Conservation (phyloP, 2,797 vertebrate genomes). For the Channallabes apus region DNA sequence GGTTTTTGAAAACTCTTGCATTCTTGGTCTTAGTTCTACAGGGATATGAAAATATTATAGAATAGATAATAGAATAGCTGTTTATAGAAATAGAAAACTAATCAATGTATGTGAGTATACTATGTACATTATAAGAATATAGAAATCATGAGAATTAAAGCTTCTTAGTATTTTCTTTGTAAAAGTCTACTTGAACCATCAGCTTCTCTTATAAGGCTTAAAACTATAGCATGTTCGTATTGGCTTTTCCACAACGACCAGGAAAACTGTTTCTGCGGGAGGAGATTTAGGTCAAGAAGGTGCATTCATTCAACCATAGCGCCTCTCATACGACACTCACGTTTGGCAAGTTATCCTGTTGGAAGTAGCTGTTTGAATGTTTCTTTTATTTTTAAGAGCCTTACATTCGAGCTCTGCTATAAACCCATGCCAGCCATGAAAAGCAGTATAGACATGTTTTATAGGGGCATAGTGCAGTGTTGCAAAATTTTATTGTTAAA, state of each 20-base stretch:
- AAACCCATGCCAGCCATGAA: background rate
- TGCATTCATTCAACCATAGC: background rate
- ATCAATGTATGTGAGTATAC: background rate
- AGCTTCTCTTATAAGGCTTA: background rate
- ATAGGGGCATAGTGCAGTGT: background rate
- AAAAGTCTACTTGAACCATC: background rate
- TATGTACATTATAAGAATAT: background rate
- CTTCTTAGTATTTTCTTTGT: background rate
- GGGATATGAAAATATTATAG: too few species aligned
- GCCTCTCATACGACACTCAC: background rate
- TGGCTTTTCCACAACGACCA: background rate
- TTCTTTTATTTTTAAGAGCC: background rate
- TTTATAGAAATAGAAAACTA: too few species aligned
- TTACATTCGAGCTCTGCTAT: background rate
- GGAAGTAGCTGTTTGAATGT: background rate
- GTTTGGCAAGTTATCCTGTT: background rate
- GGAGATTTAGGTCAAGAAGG: background rate
- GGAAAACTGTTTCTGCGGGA: background rate
- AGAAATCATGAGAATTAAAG: background rate
- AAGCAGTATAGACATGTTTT: conserved; percentile 10
- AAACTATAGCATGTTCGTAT: background rate
- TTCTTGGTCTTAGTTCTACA: too few species aligned
- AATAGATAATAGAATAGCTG: too few species aligned
- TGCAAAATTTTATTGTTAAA: conserved; percentile 6
- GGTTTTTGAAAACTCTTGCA: too few species aligned